Conservation (phyloP, 2,888 invertebrate genomes). For the Eretmocerus hayati region DNA sequence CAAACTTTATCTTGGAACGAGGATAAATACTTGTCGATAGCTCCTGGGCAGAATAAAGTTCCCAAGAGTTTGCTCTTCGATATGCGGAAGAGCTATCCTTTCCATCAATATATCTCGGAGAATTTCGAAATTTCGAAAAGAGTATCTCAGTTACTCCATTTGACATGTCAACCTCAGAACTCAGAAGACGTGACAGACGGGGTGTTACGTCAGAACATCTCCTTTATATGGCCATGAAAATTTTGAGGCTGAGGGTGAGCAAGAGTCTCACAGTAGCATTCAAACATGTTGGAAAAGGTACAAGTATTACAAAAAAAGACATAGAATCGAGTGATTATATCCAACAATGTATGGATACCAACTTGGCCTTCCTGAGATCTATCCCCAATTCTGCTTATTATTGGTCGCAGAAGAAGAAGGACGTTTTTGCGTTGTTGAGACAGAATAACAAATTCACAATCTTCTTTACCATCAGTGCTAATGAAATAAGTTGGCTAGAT, state of each 20-base stretch:
- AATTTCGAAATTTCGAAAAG: conserved; percentile 18
- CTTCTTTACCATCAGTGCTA: conserved; percentile 42
- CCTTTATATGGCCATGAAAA: too few relatives aligned
- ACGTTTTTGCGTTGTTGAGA: conserved; percentile 39
- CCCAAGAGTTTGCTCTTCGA: conserved; percentile 24
- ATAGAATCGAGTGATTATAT: conserved; percentile 35
- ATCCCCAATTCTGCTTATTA: too few relatives aligned
- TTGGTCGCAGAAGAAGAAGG: too few relatives aligned
- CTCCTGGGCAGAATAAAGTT: conserved; percentile 20
- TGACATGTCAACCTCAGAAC: conserved; percentile 20
- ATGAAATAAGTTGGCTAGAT: conserved; percentile 31
- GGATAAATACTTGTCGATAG: conserved; percentile 22
- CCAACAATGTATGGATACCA: conserved; percentile 31
- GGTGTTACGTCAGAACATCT: too few relatives aligned
- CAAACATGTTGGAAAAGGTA: conserved; percentile 31
- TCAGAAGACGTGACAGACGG: conserved; percentile 34
- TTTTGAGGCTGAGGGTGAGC: too few relatives aligned
- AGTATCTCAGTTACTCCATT: conserved; percentile 11
- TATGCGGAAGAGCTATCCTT: conserved; percentile 43
- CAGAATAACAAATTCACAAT: conserved; percentile 38
- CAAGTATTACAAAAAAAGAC: conserved; percentile 31
- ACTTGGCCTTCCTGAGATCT: conserved; percentile 36
- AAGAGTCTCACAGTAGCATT: conserved; percentile 28
- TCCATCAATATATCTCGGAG: conserved; percentile 23
- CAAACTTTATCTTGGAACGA: conserved; percentile 26